Evolutionary conservation across 1,140 invertebrate genomes (phyloP).

Genomic region (Lasaia peninsularis): DNA sequence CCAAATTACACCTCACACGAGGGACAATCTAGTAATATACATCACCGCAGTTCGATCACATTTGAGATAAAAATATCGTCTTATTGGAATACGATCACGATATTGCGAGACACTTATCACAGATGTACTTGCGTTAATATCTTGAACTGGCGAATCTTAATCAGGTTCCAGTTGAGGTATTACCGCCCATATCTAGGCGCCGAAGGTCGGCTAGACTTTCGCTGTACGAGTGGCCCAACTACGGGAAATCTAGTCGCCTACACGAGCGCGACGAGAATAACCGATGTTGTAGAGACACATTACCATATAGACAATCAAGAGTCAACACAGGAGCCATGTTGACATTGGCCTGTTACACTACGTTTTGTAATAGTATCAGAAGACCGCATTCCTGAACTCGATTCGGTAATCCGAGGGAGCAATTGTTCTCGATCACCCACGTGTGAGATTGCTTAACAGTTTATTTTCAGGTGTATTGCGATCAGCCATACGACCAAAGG

Average conservation of each 20-base stretch:
- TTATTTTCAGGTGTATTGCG: constrained; percentile 41
- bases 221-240: constrained; percentile 52
- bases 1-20: too few species aligned
- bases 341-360: constrained; percentile 67
- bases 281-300: constrained; percentile 36
- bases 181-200: constrained; percentile 60
- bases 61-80: background rate
- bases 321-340: constrained; percentile 57
- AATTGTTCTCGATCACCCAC: constrained; percentile 58
- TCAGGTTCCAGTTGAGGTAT: constrained; percentile 50
- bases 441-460: constrained; percentile 20
- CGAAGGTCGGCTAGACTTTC: constrained; percentile 73
- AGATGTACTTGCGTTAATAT: constrained; percentile 16
- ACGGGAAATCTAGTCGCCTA: constrained; percentile 66
- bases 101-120: constrained; percentile 11
- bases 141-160: constrained; percentile 20
- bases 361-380: constrained; percentile 66
- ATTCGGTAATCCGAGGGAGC: constrained; percentile 48
- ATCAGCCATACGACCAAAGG: background rate
- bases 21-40: background rate
- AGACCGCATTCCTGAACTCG: constrained; percentile 56
- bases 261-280: constrained; percentile 44
- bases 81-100: background rate
- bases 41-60: background rate
- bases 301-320: constrained; percentile 60